These are phyloP conservation scores for Andinoacara biseriatus DNA, from an alignment of 2,113 vertebrate genomes.

Conservation along the genomic window DNA sequence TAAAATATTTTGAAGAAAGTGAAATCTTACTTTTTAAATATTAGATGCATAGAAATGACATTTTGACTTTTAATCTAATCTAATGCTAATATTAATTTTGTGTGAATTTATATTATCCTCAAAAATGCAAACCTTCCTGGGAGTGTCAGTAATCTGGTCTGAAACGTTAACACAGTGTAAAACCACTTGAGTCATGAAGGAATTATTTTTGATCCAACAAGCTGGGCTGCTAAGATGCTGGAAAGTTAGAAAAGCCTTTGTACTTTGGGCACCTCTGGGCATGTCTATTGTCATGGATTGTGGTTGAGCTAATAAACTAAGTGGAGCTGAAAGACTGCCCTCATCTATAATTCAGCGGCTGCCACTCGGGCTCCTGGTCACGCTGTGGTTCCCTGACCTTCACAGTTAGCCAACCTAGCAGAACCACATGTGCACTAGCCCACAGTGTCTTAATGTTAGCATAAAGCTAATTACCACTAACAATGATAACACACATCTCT, in stretches of 20 bases:
- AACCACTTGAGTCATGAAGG: slow-evolving; percentile 1
- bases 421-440: not conserved
- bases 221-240: not conserved
- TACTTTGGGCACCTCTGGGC: not conserved
- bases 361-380: slow-evolving; percentile 55
- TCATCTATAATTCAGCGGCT: slow-evolving; percentile 66
- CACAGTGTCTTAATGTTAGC: slow-evolving; percentile 17
- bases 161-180: not conserved
- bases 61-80: not conserved
- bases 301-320: slow-evolving; percentile 56
- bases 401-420: slow-evolving; percentile 36
- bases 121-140: not conserved
- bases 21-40: not conserved
- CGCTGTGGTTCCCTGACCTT: slow-evolving; percentile 61
- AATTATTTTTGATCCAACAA: not conserved
- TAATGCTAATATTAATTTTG: not conserved
- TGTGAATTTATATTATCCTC: not conserved
- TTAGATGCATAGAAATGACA: not conserved
- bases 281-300: slow-evolving; percentile 29
- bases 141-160: not conserved
- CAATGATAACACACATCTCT: not conserved
- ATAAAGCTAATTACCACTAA: slow-evolving; percentile 17
- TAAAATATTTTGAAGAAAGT: not conserved
- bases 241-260: slow-evolving; percentile 28
- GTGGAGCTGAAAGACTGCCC: slow-evolving; percentile 50